Evolutionary conservation across 2,888 invertebrate genomes (phyloP), one percentile per base, ranked within the genome.

Genomic region (Drosophila picticornis): DNA sequence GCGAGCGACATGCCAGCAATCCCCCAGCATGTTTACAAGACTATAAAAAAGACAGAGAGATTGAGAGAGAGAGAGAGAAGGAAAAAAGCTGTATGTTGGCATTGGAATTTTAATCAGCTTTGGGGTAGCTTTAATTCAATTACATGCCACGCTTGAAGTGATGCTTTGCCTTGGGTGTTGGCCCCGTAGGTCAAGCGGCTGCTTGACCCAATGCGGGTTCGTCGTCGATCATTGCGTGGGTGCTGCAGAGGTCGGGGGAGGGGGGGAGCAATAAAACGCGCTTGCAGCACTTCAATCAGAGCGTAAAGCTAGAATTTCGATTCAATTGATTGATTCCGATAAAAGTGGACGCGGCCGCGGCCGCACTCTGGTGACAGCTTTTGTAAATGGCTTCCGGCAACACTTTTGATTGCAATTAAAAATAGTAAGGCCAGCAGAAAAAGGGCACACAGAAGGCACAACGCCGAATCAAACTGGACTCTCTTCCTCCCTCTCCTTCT

Each of bases 311-410:
- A 61, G 36, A 31, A 43, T 38, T 52, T 63, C 57, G 66, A 60
- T 64, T 58, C 79, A 79, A 79, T 87, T 81, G 90, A 87, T 87
- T 88, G 87, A 87, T 87, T 81, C 34, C 75, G 87, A 83, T 87
- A 80, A 90, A 90, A 84, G 78, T 50, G 53, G 70, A 84, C 61
- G 70, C 71, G 43, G 71, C 52, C 61, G 70, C 71, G 43, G 71
- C 52, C 61, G 73, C 75, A 71, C 63, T 61, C 75, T 83, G 86
- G 71, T 90, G 90, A 90, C 89, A 90, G 84, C 78, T 72, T 82
- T 86, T 88, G 90, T 90, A 86, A 86, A 89, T 90, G 90, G 88
- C 73, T 89, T 90, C 87, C 88, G 88, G 88, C 88, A 89, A 87
- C 87, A 87, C 89, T 87, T 88, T 87, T 87, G 87, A 87, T 80